Evolutionary conservation across 2,113 vertebrate species (phyloP), one percentile per base, ranked within the genome.

Genomic region (Lophotis ruficrista): DNA sequence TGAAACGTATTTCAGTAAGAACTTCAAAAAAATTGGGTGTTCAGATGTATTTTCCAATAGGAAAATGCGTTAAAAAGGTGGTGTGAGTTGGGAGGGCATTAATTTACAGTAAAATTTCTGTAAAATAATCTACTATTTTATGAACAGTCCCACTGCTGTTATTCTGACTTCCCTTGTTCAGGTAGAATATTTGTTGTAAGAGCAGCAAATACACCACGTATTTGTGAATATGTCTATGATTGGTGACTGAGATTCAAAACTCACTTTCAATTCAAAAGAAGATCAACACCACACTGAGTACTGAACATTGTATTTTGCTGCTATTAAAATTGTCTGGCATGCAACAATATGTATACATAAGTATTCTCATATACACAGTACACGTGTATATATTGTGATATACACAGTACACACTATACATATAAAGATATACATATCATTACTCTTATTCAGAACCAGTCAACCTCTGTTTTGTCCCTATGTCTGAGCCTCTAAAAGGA

Each of bases 31-130:
- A 62, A 12, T 4, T 43, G 23, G 8, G 17, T 43, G 15, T 43
- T 78, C 45, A 43, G 14, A 45, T 47, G 5, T 38, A 58, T 54
- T 94, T 70, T 75, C 7, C 13, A 38, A 5, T 15, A 58, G 10
- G 31, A 85, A 68, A 60, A 76, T 23, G 37, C 0, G 1, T 70
- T 37, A 50, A 71, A 65, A 93, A 71, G 6, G 6, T 62, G 7
- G 6, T 30, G 12, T 54, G 43, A 1, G 1, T 80, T 81, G 33
- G 0, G 0, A 25, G 3, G 10, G 23, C 9, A 16, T 31, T 75
- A 35, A 33, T 15, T 24, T 41, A 20, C 25, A 62, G 12, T 58
- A 68, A 64, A 35, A 43, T 62, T 47, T 65, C 33, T 76, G 38
- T 69, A 68, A 91, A 93, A 64, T 54, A 60, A 28, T 0, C 1